Evolutionary conservation across 2,113 vertebrate genomes (phyloP).

Genomic region (Chamaetylas fuelleborni): DNA sequence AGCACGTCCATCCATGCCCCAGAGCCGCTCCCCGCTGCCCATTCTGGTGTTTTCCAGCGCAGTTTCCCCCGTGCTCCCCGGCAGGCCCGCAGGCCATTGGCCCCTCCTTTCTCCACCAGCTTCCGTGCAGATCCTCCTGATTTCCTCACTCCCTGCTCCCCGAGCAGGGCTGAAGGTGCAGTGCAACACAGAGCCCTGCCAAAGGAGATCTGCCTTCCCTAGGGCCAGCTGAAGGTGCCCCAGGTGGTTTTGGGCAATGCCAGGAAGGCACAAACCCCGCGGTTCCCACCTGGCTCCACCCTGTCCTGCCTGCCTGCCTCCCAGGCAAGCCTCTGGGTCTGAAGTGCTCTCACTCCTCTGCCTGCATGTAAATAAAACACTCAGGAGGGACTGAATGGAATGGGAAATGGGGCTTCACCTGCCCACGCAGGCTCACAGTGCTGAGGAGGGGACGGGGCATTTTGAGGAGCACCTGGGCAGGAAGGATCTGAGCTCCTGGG

Average conservation of each 20-base stretch:
- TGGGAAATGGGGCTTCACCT: neutral
- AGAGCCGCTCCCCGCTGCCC: neutral
- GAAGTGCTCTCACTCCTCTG: neutral
- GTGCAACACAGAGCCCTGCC: neutral
- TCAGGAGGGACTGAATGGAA: neutral
- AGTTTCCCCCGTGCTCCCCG: neutral
- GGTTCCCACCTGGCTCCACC: neutral
- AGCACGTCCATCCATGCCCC: rapidly evolving
- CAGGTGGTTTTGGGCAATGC: neutral
- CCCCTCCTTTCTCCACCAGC: constrained; percentile 44
- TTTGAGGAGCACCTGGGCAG: neutral
- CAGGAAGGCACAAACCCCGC: rapidly evolving
- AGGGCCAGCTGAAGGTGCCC: rapidly evolving
- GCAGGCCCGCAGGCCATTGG: neutral
- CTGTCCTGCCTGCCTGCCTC: neutral
- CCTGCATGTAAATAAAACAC: neutral
- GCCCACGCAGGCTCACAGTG: neutral
- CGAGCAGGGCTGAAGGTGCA: neutral
- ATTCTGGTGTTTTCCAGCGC: neutral
- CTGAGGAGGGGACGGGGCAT: neutral
- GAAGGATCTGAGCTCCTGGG: neutral
- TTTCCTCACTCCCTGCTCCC: neutral
- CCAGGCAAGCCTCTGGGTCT: neutral
- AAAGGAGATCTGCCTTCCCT: neutral
- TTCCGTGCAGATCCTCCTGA: constrained; percentile 41